A percentile compares a stretch with the other conserved stretches of the same genome.
Evolutionary conservation across 2,888 invertebrate species (phyloP).

Genomic region (Hyles lineata): DNA sequence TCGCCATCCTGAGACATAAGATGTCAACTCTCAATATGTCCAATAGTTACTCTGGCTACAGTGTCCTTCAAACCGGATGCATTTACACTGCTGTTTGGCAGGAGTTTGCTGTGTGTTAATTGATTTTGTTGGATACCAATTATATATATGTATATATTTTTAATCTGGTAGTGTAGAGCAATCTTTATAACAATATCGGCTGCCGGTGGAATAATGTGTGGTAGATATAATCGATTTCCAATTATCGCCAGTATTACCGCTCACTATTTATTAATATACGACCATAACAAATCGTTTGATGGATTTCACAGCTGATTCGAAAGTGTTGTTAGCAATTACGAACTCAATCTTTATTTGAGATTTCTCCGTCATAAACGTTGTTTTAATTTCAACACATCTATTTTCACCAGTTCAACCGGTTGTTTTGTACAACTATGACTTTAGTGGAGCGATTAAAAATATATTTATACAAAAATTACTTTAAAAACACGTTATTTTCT

Average conservation of each 20-base stretch:
- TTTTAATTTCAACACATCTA: constrained; percentile 13
- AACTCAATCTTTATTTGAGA: constrained; percentile 48
- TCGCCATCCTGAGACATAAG: no score
- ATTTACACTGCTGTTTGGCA: no score
- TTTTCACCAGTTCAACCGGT: constrained; percentile 10
- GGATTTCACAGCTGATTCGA: constrained; percentile 61
- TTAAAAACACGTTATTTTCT: constrained; percentile 11
- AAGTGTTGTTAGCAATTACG: constrained; percentile 49
- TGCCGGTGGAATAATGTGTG: constrained; percentile 6
- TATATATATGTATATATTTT: no score
- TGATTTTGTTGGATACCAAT: no score
- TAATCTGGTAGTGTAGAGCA: neutral
- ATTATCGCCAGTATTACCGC: constrained; percentile 48
- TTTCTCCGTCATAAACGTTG: constrained; percentile 48
- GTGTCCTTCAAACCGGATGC: no score
- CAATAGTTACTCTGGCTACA: no score
- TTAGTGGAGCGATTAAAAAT: constrained; percentile 14
- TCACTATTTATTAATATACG: constrained; percentile 48
- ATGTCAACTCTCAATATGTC: no score
- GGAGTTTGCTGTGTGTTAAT: no score
- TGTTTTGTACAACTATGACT: neutral
- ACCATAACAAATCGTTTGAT: constrained; percentile 55
- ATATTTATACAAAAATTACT: neutral
- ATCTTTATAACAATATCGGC: constrained; percentile 12
- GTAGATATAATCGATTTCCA: constrained; percentile 49